phyloP scores from a whole-genome alignment of 2,113 vertebrate species.

The Vombatus ursinus region DNA sequence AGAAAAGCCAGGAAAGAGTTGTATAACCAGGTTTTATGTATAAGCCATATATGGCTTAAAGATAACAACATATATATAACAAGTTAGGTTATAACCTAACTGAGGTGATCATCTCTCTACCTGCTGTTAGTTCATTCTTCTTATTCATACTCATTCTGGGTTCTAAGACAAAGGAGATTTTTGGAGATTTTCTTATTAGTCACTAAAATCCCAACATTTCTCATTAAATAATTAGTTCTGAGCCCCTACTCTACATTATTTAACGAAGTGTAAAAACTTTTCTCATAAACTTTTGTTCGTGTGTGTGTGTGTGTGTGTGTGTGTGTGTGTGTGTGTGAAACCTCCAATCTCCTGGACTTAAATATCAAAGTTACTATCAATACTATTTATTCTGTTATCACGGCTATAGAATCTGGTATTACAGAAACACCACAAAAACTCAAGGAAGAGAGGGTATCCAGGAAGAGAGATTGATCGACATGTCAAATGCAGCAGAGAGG shows the following conservation, averaged over 20 bases:
- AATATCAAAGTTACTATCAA: neutral
- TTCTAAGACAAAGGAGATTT: neutral
- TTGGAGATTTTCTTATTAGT: neutral
- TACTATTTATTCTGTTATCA: too few species aligned
- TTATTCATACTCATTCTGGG: neutral
- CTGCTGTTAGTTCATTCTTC: neutral
- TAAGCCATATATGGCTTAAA: neutral
- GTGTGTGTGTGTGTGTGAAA: too few species aligned
- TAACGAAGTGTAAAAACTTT: neutral
- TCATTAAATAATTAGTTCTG: neutral
- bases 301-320: too few species aligned
- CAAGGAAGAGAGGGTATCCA: too few species aligned
- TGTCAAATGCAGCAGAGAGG: too few species aligned
- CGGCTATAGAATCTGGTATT: too few species aligned
- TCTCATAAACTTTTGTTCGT: neutral
- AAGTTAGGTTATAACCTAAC: neutral
- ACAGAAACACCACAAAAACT: too few species aligned
- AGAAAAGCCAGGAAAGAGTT: neutral
- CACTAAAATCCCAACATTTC: neutral
- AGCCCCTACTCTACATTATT: neutral
- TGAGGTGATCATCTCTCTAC: neutral
- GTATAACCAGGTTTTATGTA: neutral
- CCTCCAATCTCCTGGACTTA: neutral
- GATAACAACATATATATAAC: too few species aligned
- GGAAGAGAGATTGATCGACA: too few species aligned